phyloP scores from a whole-genome alignment of 1,140 invertebrate genomes.

The Hycleus phaleratus region DNA sequence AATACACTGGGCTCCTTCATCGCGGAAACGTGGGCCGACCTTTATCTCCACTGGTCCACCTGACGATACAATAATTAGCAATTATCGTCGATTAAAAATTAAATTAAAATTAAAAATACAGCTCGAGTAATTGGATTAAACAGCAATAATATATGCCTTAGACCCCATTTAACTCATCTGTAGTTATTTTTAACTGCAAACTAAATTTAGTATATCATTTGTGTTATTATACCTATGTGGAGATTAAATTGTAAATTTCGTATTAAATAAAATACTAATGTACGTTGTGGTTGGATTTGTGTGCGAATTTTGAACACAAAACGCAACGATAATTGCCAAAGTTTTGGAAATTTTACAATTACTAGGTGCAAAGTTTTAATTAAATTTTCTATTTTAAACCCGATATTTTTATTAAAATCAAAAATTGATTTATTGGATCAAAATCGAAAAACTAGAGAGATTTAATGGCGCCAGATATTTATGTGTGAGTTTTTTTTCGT shows the following conservation, averaged over 20 bases:
- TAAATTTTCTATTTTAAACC: neutral
- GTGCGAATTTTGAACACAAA: no score
- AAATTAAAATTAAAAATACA: neutral
- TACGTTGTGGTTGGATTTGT: no score
- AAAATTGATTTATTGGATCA: neutral
- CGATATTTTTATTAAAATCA: neutral
- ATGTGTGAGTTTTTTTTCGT: no score
- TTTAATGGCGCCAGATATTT: no score
- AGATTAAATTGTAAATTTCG: neutral
- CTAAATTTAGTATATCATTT: conserved; percentile 10
- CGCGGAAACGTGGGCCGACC: conserved; percentile 29
- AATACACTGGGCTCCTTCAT: conserved; percentile 30
- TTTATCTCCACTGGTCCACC: conserved; percentile 10
- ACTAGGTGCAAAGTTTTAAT: neutral
- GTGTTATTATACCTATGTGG: conserved; percentile 2
- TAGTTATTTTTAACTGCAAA: conserved; percentile 12
- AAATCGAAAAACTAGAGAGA: no score
- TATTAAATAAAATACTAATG: neutral
- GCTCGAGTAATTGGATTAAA: conserved; percentile 2
- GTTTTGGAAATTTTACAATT: neutral
- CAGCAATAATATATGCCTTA: conserved; percentile 12
- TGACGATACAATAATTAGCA: conserved; percentile 17
- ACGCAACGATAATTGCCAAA: no score
- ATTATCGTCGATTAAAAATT: neutral
- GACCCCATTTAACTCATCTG: conserved; percentile 11